Evolutionary conservation across 2,888 invertebrate species (phyloP), one percentile per base, ranked within the genome.

Genomic region (Pterostichus madidus): DNA sequence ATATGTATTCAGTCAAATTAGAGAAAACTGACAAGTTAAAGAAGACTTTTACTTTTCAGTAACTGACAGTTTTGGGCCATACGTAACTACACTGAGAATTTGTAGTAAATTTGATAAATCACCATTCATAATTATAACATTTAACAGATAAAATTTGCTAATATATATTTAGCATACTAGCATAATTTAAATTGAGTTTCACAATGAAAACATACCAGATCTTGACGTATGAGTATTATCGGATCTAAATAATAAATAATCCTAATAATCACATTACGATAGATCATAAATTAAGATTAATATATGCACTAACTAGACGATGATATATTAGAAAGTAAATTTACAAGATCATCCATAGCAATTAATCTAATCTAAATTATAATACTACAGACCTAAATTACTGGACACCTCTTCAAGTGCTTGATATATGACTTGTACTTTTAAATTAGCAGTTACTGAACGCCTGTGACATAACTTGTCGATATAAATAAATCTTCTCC

Each of bases 21-120:
- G 3, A 24, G 24, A 24, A 2, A 24, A 24, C 24, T 24, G 24
- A 24, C 24, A 24, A 24, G 24, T 24, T 24, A 24, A 24, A 39
- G 8, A 6, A 39, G 39, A 39, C 39, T 64, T 24, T 31, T 64
- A 64, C 31, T 64, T 17, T 32, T 64, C n/a, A 64, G 6, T 53
- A 15, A 53, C 6, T 53, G 13, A 17, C 17, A 15, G 76, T 49
- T 86, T 84, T 79, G 75, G 85, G 85, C 44, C 78, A 77, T 61
- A 86, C 86, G 86, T 79, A 80, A 78, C 52, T 77, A 59, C 46
- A 75, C 77, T 84, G 80, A 73, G 80, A 81, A 49, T 77, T 83
- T 49, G 44, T 35, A 13, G 80, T 78, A 32, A 39, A 39, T 39
- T 39, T 39, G 39, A 39, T 8, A 39, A 39, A 39, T 39, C 8